Evolutionary conservation across 2,113 vertebrate genomes (phyloP), one percentile per base, ranked within the genome.

Genomic region (Tyrannus savana): DNA sequence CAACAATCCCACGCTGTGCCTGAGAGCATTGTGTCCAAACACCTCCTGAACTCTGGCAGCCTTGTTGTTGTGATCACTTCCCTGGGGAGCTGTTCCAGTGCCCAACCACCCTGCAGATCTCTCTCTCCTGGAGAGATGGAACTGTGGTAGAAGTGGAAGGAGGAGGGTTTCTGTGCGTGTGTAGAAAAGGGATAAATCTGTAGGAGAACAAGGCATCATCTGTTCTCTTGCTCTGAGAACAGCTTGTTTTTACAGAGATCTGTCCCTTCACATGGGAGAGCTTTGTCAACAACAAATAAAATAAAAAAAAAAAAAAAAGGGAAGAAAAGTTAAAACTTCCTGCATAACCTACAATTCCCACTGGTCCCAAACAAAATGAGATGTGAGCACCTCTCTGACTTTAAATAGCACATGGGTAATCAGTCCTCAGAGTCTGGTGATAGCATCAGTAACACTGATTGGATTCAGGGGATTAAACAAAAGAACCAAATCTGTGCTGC

Each of bases 201-300:
- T 83, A 59, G 55, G 35, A 90, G 50, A 94, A 39, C 72, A 80
- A 78, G 64, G 69, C 56, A 84, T 94, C 80, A 75, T 90, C 86
- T 96, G 91, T 87, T 95, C 86, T 67, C 39, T 71, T 92, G 39
- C 35, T 89, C 52, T 60, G 84, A 91, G 93, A 92, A 91, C 93
- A 95, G 89, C 84, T 94, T 96, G 91, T 72, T 95, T 95, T 87
- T 87, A 33, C 64, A 56, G 68, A 82, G 89, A n/a, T 71, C 68
- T 89, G 59, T 71, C 47, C 47, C 56, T 78, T 90, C 83, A 42
- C 42, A 60, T 5, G 24, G 14, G 44, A 87, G 30, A 59, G 59
- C 69, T 90, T 89, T 78, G 76, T 89, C 73, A 80, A 89, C 76
- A 81, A 30, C 4, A 27, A 42, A 30, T 59, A 23, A 35, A 17